Evolutionary conservation across 1,140 invertebrate species (phyloP).

Genomic region (Bombus balteatus): DNA sequence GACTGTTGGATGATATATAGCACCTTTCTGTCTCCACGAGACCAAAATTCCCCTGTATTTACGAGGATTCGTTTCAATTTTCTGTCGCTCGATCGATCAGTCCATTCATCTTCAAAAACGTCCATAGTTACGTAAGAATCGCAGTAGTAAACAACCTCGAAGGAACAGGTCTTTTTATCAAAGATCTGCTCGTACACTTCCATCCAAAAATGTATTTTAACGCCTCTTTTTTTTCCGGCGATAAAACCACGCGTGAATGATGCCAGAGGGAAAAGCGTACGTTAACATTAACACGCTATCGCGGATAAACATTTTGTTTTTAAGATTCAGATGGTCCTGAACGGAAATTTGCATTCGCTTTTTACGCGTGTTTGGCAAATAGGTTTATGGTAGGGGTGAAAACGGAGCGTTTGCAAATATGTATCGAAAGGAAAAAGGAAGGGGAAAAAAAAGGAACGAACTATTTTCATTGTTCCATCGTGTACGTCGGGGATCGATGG

Average conservation of each 20-base stretch:
- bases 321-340: background rate
- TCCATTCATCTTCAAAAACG: too few relatives aligned
- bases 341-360: slow-evolving; percentile 7
- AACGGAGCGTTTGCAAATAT: slow-evolving; percentile 30
- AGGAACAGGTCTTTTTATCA: background rate
- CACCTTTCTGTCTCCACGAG: background rate
- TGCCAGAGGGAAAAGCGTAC: too few relatives aligned
- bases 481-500: slow-evolving; percentile 4
- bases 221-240: too few relatives aligned
- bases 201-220: too few relatives aligned
- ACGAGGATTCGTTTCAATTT: slow-evolving; percentile 8
- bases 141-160: background rate
- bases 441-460: background rate
- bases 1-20: slow-evolving; percentile 50
- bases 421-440: background rate
- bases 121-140: background rate
- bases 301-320: background rate
- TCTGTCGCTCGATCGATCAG: background rate
- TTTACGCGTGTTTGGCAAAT: slow-evolving; percentile 24
- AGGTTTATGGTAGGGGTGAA: background rate
- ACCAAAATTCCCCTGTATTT: slow-evolving; percentile 26
- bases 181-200: too few relatives aligned
- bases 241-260: background rate
- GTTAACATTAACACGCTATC: slow-evolving; percentile 9
- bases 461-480: slow-evolving; percentile 29